These are phyloP conservation scores for Portevinia maculata DNA, from an alignment of 2,888 invertebrate species.

Conservation along the genomic window DNA sequence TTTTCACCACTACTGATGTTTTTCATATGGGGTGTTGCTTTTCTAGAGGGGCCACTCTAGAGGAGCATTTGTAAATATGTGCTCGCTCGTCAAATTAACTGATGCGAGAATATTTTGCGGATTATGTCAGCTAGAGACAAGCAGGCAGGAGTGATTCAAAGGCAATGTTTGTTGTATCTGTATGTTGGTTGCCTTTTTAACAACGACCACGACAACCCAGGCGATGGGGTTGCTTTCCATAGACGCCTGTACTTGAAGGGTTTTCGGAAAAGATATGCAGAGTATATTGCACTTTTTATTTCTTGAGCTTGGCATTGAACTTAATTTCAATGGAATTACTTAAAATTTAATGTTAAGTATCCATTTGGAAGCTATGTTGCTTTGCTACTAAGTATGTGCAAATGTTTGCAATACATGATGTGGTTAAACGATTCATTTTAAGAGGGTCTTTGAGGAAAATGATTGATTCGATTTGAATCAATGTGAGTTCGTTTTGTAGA, in stretches of 20 bases:
- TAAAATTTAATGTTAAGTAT: constrained; percentile 51
- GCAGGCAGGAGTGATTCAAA: constrained; percentile 28
- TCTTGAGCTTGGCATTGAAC: constrained; percentile 56
- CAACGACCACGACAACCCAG: neutral
- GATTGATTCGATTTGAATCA: no score
- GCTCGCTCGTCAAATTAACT: constrained; percentile 70
- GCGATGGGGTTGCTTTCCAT: neutral
- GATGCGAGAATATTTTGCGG: constrained; percentile 71
- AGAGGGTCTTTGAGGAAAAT: neutral
- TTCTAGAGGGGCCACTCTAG: constrained; percentile 28
- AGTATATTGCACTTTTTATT: constrained; percentile 53
- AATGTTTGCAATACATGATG: constrained; percentile 9
- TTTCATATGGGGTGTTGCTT: constrained; percentile 37
- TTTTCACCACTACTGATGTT: constrained; percentile 42
- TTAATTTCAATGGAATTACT: constrained; percentile 48
- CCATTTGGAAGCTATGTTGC: constrained; percentile 15
- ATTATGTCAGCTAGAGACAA: constrained; percentile 72
- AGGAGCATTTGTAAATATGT: constrained; percentile 65
- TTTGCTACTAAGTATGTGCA: constrained; percentile 1
- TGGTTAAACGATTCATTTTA: neutral
- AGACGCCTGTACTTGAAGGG: constrained; percentile 18
- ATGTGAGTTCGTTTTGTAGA: no score
- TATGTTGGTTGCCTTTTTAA: constrained; percentile 13
- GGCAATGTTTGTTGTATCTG: constrained; percentile 21
- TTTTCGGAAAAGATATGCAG: constrained; percentile 18